phyloP scores from a whole-genome alignment of 1,140 invertebrate genomes.

The Drosophila pseudoananassae region DNA sequence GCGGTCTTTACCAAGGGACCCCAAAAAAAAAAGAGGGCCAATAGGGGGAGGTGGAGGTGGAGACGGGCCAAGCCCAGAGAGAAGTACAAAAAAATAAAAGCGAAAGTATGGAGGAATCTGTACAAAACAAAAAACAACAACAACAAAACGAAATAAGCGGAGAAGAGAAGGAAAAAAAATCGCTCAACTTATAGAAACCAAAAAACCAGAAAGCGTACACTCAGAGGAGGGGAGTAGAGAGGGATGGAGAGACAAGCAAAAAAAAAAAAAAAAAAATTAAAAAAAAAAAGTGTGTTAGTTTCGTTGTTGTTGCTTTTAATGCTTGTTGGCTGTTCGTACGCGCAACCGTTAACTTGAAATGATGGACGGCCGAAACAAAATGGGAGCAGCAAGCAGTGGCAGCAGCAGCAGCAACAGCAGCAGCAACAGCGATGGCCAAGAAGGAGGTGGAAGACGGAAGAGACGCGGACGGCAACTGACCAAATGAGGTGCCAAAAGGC shows the following conservation, averaged over 20 bases:
- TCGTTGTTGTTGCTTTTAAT: conserved; percentile 61
- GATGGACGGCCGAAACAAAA: conserved; percentile 54
- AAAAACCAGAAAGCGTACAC: conserved; percentile 73
- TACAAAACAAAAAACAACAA: conserved; percentile 31
- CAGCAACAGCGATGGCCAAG: conserved; percentile 16
- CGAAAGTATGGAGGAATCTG: conserved; percentile 76
- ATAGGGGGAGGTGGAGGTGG: neutral
- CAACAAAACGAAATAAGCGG: conserved; percentile 44
- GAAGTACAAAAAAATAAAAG: conserved; percentile 54
- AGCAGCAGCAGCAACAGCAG: conserved; percentile 12
- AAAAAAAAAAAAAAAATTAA: neutral
- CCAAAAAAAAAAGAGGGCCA: neutral
- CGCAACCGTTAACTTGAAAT: conserved; percentile 73
- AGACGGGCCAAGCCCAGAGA: neutral
- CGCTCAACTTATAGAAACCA: conserved; percentile 64
- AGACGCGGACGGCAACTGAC: conserved; percentile 7
- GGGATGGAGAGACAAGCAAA: conserved; percentile 5
- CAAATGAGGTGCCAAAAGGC: conserved; percentile 48
- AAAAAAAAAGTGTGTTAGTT: conserved; percentile 65
- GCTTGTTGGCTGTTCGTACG: conserved; percentile 49
- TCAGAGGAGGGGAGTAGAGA: conserved; percentile 9
- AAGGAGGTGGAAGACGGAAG: neutral
- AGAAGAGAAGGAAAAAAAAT: conserved; percentile 52
- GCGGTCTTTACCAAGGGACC: neutral
- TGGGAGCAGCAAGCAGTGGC: conserved; percentile 45